Evolutionary conservation across 2,113 vertebrate species (phyloP).

Genomic region (Morone chrysops): DNA sequence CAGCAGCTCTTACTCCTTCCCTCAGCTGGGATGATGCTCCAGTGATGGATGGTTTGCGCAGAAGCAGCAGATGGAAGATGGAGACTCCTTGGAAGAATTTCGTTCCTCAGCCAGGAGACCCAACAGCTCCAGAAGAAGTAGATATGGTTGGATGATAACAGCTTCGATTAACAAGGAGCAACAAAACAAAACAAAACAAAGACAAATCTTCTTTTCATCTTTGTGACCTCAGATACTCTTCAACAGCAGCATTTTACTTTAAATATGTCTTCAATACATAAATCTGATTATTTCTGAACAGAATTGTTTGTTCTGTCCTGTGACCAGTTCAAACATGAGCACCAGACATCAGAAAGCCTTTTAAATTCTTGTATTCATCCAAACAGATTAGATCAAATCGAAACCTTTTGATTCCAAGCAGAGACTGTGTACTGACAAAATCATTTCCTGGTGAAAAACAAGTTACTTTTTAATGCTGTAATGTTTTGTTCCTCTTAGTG

Average conservation of each 20-base stretch:
- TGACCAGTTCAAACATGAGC: not conserved
- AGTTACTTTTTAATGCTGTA: not conserved
- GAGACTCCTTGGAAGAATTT: not conserved
- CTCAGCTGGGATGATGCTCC: not conserved
- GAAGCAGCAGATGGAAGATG: not conserved
- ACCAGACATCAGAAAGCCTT: constrained; percentile 7
- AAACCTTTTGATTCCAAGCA: constrained; percentile 9
- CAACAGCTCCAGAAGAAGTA: not conserved
- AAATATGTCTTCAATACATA: not conserved
- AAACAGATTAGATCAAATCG: constrained; percentile 26
- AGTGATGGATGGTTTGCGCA: not conserved
- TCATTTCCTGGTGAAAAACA: not conserved
- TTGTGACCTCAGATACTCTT: not conserved
- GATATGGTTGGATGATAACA: not conserved
- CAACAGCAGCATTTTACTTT: not conserved
- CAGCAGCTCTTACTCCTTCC: too few species aligned
- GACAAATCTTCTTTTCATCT: not conserved
- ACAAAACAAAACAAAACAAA: not conserved
- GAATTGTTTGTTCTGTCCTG: constrained; percentile 1
- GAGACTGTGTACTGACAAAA: accelerated
- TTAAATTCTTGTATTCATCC: constrained; percentile 14
- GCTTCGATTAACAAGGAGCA: not conserved
- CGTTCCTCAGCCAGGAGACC: not conserved
- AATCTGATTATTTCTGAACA: constrained; percentile 30
- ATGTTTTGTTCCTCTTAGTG: accelerated